Base-by-base conservation (phyloP, 2,113 vertebrate species). In the Machaerirhynchus nigripectus region DNA sequence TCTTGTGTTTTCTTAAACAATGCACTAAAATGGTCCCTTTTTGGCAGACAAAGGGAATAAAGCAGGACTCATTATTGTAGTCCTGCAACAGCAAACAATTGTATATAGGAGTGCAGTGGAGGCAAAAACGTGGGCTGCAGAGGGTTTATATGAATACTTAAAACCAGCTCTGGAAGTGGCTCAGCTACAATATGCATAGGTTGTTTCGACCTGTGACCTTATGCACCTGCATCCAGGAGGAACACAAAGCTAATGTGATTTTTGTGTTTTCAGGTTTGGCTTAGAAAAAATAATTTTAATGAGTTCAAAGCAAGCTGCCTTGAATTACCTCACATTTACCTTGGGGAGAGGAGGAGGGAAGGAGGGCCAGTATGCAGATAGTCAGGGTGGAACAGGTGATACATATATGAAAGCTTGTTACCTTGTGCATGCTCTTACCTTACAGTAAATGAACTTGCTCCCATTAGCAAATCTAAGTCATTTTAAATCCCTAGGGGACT, bases 1-100 rank as follows among this genome's bases (percentile, higher is more conserved):
- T 91, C 77, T 56, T 0, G 27, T 91, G 77, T 94, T 95, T 85
- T 85, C 90, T 93, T 84, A 91, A 74, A 96, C 94, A 94, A 75
- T 88, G 61, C 60, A 47, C n/a, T 85, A 56, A 86, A 70, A 64
- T n/a, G 44, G 78, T 70, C 67, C 79, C 46, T 50, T 84, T 96
- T 33, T 91, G 71, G 52, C 75, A 91, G 75, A 85, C 87, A 92
- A 91, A 92, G 81, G 73, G 26, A 88, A 69, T 93, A 88, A 86
- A 24, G 67, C 24, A 2, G 83, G 40, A 42, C 33, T 78, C 44
- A 22, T 57, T 65, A 46, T 1, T 55, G 42, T 50, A 70, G 90
- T 53, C 67, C 50, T 80, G 59, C 78, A 77, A 27, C 9, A 11
- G 82, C 82, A 65, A 83, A 90, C 49, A 79, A 37, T 56, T 78